These are phyloP conservation scores for Neodiprion fabricii DNA, from an alignment of 1,140 invertebrate species.

Conservation along the genomic window DNA sequence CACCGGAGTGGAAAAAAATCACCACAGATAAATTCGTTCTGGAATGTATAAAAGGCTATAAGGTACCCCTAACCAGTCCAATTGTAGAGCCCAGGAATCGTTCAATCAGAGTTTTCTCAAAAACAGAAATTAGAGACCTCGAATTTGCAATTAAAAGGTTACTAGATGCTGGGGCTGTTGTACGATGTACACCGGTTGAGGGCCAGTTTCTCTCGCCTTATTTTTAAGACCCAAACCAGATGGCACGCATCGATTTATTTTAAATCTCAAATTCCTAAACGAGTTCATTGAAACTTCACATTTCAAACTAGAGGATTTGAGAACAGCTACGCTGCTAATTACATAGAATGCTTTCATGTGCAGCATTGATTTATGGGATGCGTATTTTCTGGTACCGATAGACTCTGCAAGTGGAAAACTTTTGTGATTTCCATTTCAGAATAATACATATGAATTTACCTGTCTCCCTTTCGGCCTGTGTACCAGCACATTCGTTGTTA, in stretches of 20 bases:
- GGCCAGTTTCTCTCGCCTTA: neutral
- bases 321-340: constrained; percentile 26
- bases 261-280: constrained; percentile 14
- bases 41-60: constrained; percentile 9
- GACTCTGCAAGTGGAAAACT: constrained; percentile 4
- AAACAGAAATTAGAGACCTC: neutral
- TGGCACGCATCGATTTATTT: constrained; percentile 13
- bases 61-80: neutral
- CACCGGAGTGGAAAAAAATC: neutral
- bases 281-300: constrained; percentile 8
- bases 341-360: neutral
- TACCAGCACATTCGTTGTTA: constrained; percentile 26
- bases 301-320: constrained; percentile 34
- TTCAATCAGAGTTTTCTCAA: neutral
- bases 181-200: constrained; percentile 9
- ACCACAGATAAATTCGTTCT: constrained; percentile 9
- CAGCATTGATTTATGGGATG: neutral
- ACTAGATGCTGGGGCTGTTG: constrained; percentile 12
- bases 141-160: neutral
- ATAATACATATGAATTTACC: constrained; percentile 10
- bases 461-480: constrained; percentile 28
- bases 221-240: constrained; percentile 19
- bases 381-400: neutral
- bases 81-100: neutral
- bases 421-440: constrained; percentile 16